Percentiles rank a stretch among this genome's conserved stretches.
Conservation (phyloP, 2,797 vertebrate species). For the Paratrypauchen microcephalus region DNA sequence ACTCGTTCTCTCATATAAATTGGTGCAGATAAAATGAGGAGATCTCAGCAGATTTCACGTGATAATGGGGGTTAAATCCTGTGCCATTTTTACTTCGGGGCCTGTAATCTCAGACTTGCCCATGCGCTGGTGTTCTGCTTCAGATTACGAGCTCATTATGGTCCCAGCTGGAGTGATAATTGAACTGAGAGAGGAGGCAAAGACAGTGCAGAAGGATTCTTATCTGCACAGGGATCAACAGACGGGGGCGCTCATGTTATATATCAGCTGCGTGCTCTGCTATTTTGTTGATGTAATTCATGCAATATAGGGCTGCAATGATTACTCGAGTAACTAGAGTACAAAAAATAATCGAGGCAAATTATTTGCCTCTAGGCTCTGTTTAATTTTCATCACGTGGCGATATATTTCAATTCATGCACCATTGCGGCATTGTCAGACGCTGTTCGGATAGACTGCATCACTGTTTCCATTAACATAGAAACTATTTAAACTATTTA, state of each 20-base stretch:
- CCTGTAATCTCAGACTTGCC: constrained; percentile 3
- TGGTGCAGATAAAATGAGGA: constrained; percentile 4
- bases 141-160: constrained; percentile 38
- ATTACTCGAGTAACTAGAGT: too few relatives aligned
- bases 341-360: too few relatives aligned
- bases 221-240: constrained; percentile 10
- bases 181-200: constrained; percentile 20
- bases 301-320: too few relatives aligned
- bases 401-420: too few relatives aligned
- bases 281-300: not conserved
- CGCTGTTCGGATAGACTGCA: too few relatives aligned
- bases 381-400: too few relatives aligned
- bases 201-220: not conserved
- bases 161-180: constrained; percentile 45
- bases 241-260: constrained; percentile 13
- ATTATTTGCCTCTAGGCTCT: too few relatives aligned
- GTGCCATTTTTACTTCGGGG: not conserved
- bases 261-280: not conserved
- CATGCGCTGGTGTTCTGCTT: not conserved
- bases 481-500: too few relatives aligned
- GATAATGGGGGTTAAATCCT: not conserved
- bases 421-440: too few relatives aligned
- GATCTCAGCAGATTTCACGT: constrained; percentile 1
- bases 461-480: too few relatives aligned
- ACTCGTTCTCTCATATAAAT: constrained; percentile 2